These are phyloP conservation scores for Pteronotus mesoamericanus DNA, from an alignment of 2,797 vertebrate genomes.

Conservation along the genomic window DNA sequence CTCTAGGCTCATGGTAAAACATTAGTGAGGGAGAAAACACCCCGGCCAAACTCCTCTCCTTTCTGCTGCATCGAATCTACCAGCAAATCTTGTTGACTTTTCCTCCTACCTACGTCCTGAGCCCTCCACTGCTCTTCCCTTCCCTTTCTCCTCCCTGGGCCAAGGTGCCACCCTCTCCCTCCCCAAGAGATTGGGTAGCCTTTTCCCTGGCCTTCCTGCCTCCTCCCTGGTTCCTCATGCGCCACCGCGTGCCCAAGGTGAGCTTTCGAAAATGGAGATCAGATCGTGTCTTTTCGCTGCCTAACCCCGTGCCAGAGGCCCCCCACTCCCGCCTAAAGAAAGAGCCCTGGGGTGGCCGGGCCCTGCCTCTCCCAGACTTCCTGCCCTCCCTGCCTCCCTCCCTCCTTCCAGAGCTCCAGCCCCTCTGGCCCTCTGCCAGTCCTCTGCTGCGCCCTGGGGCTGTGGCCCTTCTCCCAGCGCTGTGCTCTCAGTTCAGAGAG, in stretches of 20 bases:
- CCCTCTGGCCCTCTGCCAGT: not conserved
- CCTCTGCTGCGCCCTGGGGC: not conserved
- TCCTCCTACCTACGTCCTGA: not conserved
- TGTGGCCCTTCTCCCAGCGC: not conserved
- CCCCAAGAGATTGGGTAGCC: not conserved
- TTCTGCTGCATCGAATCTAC: not conserved
- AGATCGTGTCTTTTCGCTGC: not conserved
- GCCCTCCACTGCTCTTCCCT: accelerated
- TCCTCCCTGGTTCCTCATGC: not conserved
- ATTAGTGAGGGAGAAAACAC: not conserved
- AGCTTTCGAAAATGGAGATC: not conserved
- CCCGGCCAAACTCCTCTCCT: not conserved
- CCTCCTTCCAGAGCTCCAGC: not conserved
- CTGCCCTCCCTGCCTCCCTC: not conserved
- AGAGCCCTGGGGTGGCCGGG: not conserved
- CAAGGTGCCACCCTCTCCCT: not conserved
- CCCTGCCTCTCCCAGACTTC: not conserved
- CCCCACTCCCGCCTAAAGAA: not conserved
- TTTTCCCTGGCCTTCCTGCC: not conserved
- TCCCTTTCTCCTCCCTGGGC: not conserved
- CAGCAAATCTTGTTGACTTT: not conserved
- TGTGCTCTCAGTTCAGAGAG: not conserved
- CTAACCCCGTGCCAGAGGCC: not conserved
- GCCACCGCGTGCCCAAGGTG: not conserved
- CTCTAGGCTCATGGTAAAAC: not conserved